Base-by-base conservation (phyloP, 2,888 invertebrate genomes). In the Marasmarcha lunaedactyla region DNA sequence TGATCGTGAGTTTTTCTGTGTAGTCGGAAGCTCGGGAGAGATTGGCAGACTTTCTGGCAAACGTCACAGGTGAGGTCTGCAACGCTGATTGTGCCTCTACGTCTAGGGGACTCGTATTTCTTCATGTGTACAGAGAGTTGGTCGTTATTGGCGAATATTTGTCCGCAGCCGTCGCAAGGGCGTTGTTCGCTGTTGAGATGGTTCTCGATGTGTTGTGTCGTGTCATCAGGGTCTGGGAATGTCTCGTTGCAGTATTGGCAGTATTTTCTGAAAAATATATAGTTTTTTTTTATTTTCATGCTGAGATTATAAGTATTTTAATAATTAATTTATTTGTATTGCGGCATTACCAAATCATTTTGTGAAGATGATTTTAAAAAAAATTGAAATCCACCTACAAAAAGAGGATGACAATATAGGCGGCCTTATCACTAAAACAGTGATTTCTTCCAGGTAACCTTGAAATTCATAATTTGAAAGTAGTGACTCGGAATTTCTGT, bases 11-110 rank as follows among this genome's bases (percentile, higher is more conserved):
- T 44, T 2, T 42, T 38, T 34, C 37, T 33, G 36, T 46, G 47
- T 5, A 37, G 38, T n/a, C 41, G 20, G 0, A 48, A 30, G 2
- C 42, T 44, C 1, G 42, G 39, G 9, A 39, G 35, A 0, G 41
- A 9, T 1, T 15, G n/a, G 20, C 34, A 38, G n/a, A 35, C 9
- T 25, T 68, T 68, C 0, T 55, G 55, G 11, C 81, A 83, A 2
- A 72, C 42, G 1, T 55, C 54, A 41, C 79, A 81, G 0, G 79
- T 81, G 10, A 83, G 42, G 10, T 81, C 81, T 12, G 71, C 74
- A 15, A 70, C 44, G 0, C 77, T 78, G 20, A 77, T 60, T 0
- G 74, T 55, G 0, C 65, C 76, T 0, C 71, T 71, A 0, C 76
- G 77, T 2, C 51, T 50, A 12, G 35, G 25, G 1, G 45, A 38